Evolutionary conservation across 2,113 vertebrate species (phyloP).

Genomic region (Saguinus midas): DNA sequence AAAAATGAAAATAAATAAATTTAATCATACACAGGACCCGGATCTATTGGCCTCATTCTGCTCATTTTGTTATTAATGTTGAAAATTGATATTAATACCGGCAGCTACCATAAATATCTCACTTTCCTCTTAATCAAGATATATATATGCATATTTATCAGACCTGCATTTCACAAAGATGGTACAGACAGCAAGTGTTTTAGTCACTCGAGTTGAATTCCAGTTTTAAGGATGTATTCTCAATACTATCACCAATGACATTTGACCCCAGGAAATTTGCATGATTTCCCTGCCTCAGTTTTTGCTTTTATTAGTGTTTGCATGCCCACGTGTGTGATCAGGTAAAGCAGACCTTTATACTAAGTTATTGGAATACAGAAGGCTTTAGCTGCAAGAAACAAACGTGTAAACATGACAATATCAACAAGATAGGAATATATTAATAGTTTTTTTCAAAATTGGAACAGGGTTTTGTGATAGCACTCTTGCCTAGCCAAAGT

Average conservation of each 20-base stretch:
- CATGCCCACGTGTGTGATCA: too few species aligned
- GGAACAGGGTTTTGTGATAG: not conserved
- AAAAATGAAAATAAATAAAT: constrained; percentile 49
- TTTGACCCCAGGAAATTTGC: not conserved
- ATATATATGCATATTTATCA: not conserved
- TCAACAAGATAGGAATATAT: not conserved
- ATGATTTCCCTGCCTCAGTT: not conserved
- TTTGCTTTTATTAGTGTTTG: not conserved
- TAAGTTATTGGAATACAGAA: not conserved
- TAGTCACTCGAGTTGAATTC: not conserved
- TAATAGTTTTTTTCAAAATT: not conserved
- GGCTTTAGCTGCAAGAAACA: not conserved
- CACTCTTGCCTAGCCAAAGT: not conserved
- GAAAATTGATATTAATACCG: constrained; percentile 35
- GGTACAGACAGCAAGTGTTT: not conserved
- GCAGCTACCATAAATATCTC: not conserved
- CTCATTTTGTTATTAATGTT: constrained; percentile 36
- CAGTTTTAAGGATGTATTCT: not conserved
- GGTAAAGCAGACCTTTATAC: not conserved
- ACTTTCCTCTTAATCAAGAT: constrained; percentile 38
- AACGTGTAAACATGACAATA: not conserved
- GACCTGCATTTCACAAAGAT: not conserved
- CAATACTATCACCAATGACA: not conserved
- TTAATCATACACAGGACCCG: constrained; percentile 23
- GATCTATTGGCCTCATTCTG: not conserved